Percentiles rank a stretch among this genome's conserved stretches.
phyloP scores from a whole-genome alignment of 2,113 vertebrate genomes.

The Cyprinus carpio region DNA sequence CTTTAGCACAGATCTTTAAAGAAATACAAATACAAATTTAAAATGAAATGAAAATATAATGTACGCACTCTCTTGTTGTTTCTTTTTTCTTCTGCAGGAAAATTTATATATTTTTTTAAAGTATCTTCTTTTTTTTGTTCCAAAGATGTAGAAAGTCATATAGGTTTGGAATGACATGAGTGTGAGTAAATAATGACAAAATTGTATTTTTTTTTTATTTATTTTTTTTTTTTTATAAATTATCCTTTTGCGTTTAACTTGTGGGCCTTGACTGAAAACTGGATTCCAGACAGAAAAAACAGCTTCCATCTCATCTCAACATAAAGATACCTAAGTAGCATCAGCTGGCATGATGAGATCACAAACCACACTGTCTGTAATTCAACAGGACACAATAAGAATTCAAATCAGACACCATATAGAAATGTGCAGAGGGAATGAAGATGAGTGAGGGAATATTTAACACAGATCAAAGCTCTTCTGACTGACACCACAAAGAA shows the following conservation, averaged over 20 bases:
- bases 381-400: neutral
- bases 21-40: too few relatives aligned
- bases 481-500: neutral
- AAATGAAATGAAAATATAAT: too few relatives aligned
- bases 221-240: neutral
- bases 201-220: neutral
- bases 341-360: neutral
- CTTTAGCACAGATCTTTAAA: too few relatives aligned
- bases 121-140: neutral
- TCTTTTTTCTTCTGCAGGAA: too few relatives aligned
- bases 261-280: neutral
- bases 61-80: too few relatives aligned
- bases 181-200: neutral
- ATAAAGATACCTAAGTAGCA: neutral
- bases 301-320: neutral
- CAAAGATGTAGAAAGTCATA: neutral
- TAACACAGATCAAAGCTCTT: constrained; percentile 12
- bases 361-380: neutral
- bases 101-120: neutral
- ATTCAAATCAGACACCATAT: neutral
- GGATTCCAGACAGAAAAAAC: neutral
- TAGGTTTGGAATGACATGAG: neutral
- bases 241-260: neutral
- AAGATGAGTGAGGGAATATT: neutral
- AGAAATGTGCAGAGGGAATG: neutral